phyloP scores from a whole-genome alignment of 2,888 invertebrate species.

The Sthenelais limicola region DNA sequence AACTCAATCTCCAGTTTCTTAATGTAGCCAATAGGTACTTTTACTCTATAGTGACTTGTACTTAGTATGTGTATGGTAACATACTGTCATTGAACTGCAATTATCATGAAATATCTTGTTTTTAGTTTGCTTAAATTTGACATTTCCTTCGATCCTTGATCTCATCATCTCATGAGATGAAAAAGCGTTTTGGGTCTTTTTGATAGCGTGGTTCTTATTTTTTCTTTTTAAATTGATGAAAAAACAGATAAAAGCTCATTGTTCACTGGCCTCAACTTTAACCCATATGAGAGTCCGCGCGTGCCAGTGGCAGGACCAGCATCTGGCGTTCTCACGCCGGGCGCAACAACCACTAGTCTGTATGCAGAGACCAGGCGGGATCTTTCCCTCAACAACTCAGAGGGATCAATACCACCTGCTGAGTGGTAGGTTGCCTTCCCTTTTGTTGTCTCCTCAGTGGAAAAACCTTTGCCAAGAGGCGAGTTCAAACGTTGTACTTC shows the following conservation, averaged over 20 bases:
- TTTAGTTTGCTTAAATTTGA: no score
- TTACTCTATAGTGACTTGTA: no score
- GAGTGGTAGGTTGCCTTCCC: neutral
- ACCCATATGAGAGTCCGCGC: neutral
- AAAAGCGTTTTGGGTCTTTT: neutral
- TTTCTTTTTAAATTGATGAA: no score
- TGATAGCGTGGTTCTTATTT: no score
- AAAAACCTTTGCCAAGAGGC: no score
- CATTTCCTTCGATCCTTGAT: no score
- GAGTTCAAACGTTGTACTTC: no score
- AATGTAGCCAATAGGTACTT: neutral
- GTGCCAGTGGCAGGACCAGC: neutral
- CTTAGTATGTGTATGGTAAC: no score
- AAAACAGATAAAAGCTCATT: neutral
- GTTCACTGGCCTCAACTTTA: constrained; percentile 24
- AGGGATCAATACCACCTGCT: neutral
- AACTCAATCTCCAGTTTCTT: neutral
- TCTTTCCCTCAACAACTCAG: constrained; percentile 4
- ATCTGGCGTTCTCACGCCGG: neutral
- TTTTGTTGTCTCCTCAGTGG: no score
- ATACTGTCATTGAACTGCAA: no score
- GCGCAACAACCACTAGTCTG: neutral
- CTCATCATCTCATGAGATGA: no score
- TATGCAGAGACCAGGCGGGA: constrained; percentile 1
- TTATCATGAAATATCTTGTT: no score